A percentile compares a stretch with the other conserved stretches of the same genome.
phyloP scores from a whole-genome alignment of 2,113 vertebrate genomes.

The Siniperca chuatsi region DNA sequence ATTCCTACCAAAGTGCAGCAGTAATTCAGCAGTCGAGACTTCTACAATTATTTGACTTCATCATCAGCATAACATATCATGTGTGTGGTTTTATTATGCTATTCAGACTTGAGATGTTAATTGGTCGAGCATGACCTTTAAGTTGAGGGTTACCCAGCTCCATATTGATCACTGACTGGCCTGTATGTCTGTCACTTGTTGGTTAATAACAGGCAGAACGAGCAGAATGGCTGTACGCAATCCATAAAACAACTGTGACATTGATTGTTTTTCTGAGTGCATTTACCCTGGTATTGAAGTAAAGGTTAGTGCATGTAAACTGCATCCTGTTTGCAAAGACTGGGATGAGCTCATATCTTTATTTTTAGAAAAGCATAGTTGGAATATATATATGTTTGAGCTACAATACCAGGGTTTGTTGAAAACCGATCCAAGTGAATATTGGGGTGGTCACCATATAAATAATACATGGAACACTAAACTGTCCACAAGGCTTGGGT shows the following conservation, averaged over 20 bases:
- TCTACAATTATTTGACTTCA: background rate
- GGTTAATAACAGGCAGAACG: slow-evolving; percentile 8
- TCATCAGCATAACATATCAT: background rate
- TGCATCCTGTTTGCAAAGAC: slow-evolving; percentile 6
- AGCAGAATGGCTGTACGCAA: slow-evolving; percentile 5
- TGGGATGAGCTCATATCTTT: background rate
- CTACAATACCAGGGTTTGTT: background rate
- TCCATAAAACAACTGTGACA: slow-evolving; percentile 36
- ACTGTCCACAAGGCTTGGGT: background rate
- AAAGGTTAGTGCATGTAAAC: background rate
- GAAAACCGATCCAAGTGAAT: background rate
- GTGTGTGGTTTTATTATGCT: background rate
- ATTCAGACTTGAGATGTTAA: background rate
- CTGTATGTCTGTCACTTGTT: slow-evolving; percentile 31
- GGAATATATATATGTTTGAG: background rate
- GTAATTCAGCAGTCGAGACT: background rate
- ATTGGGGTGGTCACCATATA: background rate
- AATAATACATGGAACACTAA: background rate
- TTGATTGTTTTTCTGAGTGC: slow-evolving; percentile 36
- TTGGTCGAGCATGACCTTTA: slow-evolving; percentile 24
- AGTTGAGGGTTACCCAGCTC: slow-evolving; percentile 21
- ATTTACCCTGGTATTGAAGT: slow-evolving; percentile 10
- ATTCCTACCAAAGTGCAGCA: background rate
- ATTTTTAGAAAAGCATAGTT: background rate
- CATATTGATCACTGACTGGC: slow-evolving; percentile 37